Conservation (phyloP, 2,888 invertebrate species). For the Opisthograptis luteolata region DNA sequence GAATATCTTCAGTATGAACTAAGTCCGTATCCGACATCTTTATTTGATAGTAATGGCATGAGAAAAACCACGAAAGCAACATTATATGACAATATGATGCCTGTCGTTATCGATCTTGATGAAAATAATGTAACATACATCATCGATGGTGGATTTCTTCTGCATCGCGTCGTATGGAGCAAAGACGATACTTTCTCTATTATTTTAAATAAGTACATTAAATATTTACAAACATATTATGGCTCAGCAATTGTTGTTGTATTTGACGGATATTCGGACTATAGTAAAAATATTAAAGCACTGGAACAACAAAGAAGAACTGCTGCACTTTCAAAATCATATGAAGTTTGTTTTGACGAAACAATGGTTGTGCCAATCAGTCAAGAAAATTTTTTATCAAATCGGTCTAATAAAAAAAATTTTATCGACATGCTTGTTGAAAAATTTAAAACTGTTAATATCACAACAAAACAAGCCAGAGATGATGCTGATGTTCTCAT, state of each 20-base stretch:
- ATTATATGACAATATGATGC: slow-evolving; percentile 39
- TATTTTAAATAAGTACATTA: slow-evolving; percentile 33
- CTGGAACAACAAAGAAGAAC: slow-evolving; percentile 45
- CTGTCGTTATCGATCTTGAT: slow-evolving; percentile 30
- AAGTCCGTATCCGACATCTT: slow-evolving; percentile 37
- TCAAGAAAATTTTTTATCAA: slow-evolving; percentile 18
- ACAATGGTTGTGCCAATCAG: slow-evolving; percentile 40
- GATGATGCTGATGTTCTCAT: slow-evolving; percentile 60
- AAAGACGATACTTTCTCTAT: slow-evolving; percentile 39
- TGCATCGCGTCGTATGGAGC: slow-evolving; percentile 51
- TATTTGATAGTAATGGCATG: slow-evolving; percentile 41
- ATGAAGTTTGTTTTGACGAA: slow-evolving; percentile 54
- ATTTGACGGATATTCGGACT: slow-evolving; percentile 52
- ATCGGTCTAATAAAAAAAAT: slow-evolving; percentile 38
- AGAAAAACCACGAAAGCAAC: slow-evolving; percentile 41
- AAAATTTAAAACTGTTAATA: slow-evolving; percentile 52
- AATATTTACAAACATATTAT: slow-evolving; percentile 43
- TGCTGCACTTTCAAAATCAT: slow-evolving; percentile 52
- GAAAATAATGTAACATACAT: slow-evolving; percentile 40
- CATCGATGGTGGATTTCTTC: slow-evolving; percentile 32
- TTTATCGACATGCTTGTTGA: slow-evolving; percentile 49
- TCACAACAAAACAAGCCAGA: slow-evolving; percentile 53
- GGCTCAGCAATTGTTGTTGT: slow-evolving; percentile 43
- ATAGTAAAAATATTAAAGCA: slow-evolving; percentile 41
- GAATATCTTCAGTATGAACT: slow-evolving; percentile 40